Evolutionary conservation across 2,888 invertebrate species (phyloP), one percentile per base, ranked within the genome.

Genomic region (Thymelicus lineola): DNA sequence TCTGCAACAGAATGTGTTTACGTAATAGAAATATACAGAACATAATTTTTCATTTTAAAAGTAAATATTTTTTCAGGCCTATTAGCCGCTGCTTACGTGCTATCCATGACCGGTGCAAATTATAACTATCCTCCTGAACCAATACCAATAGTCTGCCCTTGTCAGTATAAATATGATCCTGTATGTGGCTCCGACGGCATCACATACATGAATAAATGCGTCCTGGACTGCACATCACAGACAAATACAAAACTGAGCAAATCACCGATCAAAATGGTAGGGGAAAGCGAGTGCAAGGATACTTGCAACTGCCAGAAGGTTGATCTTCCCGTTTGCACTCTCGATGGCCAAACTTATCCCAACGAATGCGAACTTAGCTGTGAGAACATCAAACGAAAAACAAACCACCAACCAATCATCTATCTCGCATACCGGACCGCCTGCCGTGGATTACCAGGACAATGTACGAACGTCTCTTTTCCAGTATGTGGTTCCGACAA

Each of bases 321-420:
- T 7, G 59, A 78, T 50, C 55, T 76, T 6, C 80, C 80, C 0
- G 83, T 86, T 0, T 87, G 86, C 57, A 82, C 85, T 3, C 73
- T 79, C 4, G 80, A 85, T n/a, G 77, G 76, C 0, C 35, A 64
- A 3, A 80, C 77, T 2, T 80, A 77, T 28, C 66, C 75, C 0
- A 79, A 78, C 46, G 77, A 77, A 66, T 80, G 80, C 62, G 75
- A 76, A 62, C 45, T 81, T 35, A 73, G 72, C 2, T 79, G 78
- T 45, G 76, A 77, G 12, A 80, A 79, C 15, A 69, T 66, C 7
- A 71, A 72, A 48, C 74, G 74, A n/a, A 72, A 73, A 14, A 62
- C 36, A 12, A 65, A 58, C 0, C 75, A 75, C 0, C 57, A 72
- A 59, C 59, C 74, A 7, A 71, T 77, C n/a, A 64, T 72, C 7